Evolutionary conservation across 2,888 invertebrate genomes (phyloP), one percentile per base, ranked within the genome.

Genomic region (Catocala sponsa): DNA sequence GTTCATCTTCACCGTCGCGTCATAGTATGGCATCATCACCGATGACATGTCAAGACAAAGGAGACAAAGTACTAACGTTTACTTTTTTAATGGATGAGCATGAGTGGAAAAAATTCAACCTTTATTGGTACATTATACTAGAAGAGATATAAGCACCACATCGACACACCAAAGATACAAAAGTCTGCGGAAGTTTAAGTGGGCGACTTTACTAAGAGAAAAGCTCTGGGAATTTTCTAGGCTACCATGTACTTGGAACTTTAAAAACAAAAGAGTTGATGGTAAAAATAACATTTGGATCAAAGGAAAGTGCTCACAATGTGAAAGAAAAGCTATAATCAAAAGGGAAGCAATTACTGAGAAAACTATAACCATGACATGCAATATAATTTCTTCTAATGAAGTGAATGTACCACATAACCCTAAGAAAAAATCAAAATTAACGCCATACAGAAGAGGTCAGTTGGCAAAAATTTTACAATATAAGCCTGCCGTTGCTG

Each of bases 361-460:
- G 47, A 67, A 63, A 63, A 67, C 57, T 63, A 52, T 62, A 59
- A 66, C 46, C 55, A 51, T 66, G 55, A 62, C 63, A 56, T 66
- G 66, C 59, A 55, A 63, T 63, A 63, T 66, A 63, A 52, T 62
- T 63, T 55, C 55, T 63, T 63, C 52, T 59, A 63, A 66, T 51
- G 49, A 66, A 63, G 56, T 53, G 60, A 61, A 65, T 61, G 61
- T 65, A 65, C 65, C 65, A 65, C 68, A 68, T 55, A 68, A 68
- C 55, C 61, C 68, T 55, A 64, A 64, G n/a, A 61, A 64, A 65
- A 68, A 68, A 65, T 54, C 68, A 54, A 65, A 68, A 65, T 56
- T 68, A 52, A 65, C 65, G 49, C 68, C 65, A 61, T 68, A 65
- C 56, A 68, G 54, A 61, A 67, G 67, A 67, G 51, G 60, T 57